Base-by-base conservation (phyloP, 2,888 invertebrate genomes). In the Thecocarcelia acutangulata region DNA sequence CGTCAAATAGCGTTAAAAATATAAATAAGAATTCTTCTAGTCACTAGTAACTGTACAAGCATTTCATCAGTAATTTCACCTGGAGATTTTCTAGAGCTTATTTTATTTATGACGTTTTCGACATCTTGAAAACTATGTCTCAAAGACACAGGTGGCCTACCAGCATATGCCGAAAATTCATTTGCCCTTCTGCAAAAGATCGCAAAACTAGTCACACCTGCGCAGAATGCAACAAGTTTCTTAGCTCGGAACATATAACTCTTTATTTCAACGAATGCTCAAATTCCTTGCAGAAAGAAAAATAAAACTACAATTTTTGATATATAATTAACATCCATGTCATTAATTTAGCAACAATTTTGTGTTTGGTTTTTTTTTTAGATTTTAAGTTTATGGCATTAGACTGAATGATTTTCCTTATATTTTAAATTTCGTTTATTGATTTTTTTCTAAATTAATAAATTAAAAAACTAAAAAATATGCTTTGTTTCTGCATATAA, bases 201-300 rank as follows among this genome's bases (percentile, higher is more conserved):
- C 24, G 24, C 24, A 2, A 24, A 24, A 24, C 24, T 24, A 24
- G 5, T 24, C 24, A 24, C 24, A 24, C 24, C 5, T 24, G 24
- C 24, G 5, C 24, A 24, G 24, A 24, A 24, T 24, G 24, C 24
- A 24, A 24, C 24, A 24, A 24, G 24, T 24, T 24, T 24, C 24
- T 54, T 54, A 28, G 28, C 15, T 54, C 28, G 24, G 54, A 54
- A 54, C 54, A 54, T 54, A 54, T 54, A 40, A 8, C 28, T 50
- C 50, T 13, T 58, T 58, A 37, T 58, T 58, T 15, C 58, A 58
- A 40, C 33, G 33, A 58, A 58, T 58, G 37, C 58, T 58, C 15
- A 15, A 58, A 58, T 33, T 58, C 58, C 33, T 37, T 58, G 58
- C 58, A 37, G 58, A 58, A 33, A 58, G 58, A 58, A 21, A 54